phyloP scores from a whole-genome alignment of 2,888 invertebrate species.

The Dyspetes luteomarginatus region DNA sequence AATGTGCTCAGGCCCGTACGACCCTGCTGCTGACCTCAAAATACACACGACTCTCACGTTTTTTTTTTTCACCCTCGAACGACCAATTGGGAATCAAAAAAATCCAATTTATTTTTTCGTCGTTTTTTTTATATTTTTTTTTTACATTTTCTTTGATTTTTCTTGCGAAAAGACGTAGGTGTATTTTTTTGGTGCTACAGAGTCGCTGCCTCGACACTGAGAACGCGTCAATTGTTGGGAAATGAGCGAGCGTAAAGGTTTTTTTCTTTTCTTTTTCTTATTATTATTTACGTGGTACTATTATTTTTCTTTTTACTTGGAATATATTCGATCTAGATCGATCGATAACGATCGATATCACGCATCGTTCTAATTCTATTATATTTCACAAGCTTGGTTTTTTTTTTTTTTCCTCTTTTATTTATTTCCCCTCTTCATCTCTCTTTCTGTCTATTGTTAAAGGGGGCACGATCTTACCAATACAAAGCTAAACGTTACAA shows the following conservation, averaged over 20 bases:
- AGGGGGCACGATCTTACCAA: conserved; percentile 81
- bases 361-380: conserved; percentile 44
- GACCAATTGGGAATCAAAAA: not conserved
- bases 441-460: not conserved
- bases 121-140: conserved; percentile 5
- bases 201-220: conserved; percentile 35
- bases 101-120: conserved; percentile 16
- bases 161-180: not conserved
- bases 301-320: conserved; percentile 59
- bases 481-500: conserved; percentile 83
- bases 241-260: conserved; percentile 80
- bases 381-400: conserved; percentile 44
- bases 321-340: conserved; percentile 61
- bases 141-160: not conserved
- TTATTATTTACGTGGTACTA: conserved; percentile 62
- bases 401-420: conserved; percentile 48
- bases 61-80: conserved; percentile 4
- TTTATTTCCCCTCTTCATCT: conserved; percentile 43
- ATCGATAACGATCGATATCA: conserved; percentile 52
- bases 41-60: conserved; percentile 15
- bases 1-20: conserved; percentile 80
- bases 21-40: conserved; percentile 43
- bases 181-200: conserved; percentile 18
- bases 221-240: conserved; percentile 57
- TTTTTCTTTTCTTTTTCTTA: conserved; percentile 60